These are phyloP conservation scores for Spodoptera litura DNA, from an alignment of 1,140 invertebrate species.

Conservation along the genomic window DNA sequence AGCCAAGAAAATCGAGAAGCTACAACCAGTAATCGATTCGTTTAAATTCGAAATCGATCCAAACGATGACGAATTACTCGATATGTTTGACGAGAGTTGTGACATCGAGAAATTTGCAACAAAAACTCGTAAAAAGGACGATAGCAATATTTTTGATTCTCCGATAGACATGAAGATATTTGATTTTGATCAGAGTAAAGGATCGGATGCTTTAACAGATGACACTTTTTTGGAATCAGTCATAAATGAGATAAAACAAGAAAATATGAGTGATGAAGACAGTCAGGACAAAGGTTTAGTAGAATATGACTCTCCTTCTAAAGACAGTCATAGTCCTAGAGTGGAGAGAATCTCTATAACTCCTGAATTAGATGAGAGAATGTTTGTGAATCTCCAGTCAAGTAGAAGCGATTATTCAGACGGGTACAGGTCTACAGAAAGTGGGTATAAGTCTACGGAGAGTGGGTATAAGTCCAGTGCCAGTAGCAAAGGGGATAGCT, in stretches of 20 bases:
- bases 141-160: conserved; percentile 55
- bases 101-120: conserved; percentile 64
- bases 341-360: conserved; percentile 63
- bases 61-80: conserved; percentile 75
- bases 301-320: conserved; percentile 77
- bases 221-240: conserved; percentile 80
- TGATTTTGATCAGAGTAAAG: conserved; percentile 61
- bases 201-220: conserved; percentile 71
- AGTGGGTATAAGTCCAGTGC: conserved; percentile 57
- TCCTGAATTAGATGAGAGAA: conserved; percentile 71
- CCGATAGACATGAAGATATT: conserved; percentile 57
- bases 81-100: conserved; percentile 73
- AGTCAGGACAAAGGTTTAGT: conserved; percentile 78
- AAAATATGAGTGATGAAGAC: conserved; percentile 69
- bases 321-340: conserved; percentile 61
- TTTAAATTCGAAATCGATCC: conserved; percentile 81
- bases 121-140: conserved; percentile 53
- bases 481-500: conserved; percentile 60
- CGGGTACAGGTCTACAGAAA: conserved; percentile 66
- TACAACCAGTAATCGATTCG: conserved; percentile 75
- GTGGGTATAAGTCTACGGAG: conserved; percentile 66
- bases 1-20: conserved; percentile 64
- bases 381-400: conserved; percentile 55
- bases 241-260: conserved; percentile 80
- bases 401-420: conserved; percentile 55